Percentiles rank a stretch among this genome's conserved stretches.
Evolutionary conservation across 2,113 vertebrate genomes (phyloP).

Genomic region (Salvator merianae): DNA sequence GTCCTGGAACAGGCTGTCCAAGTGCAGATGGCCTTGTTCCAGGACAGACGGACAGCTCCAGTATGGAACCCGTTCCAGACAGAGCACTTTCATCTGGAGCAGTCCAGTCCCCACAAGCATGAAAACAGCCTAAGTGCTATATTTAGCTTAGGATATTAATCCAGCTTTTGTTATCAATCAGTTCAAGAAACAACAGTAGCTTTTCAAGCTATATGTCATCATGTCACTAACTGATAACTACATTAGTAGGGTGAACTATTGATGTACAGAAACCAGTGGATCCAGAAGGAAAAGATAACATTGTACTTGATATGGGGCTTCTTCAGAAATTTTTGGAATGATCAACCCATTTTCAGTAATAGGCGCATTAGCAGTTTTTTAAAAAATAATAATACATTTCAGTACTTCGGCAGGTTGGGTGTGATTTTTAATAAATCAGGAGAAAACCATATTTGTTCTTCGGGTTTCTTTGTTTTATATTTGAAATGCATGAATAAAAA

Average conservation of each 20-base stretch:
- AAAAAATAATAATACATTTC: not conserved
- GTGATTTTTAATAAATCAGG: not conserved
- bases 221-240: not conserved
- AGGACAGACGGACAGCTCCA: too few species aligned
- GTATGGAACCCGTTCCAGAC: too few species aligned
- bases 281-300: not conserved
- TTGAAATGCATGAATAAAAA: not conserved
- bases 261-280: not conserved
- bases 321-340: not conserved
- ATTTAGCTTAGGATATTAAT: not conserved
- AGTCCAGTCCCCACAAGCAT: too few species aligned
- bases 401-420: not conserved
- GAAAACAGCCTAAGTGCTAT: not conserved
- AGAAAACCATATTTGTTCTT: not conserved
- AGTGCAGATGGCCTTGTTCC: too few species aligned
- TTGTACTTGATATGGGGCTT: not conserved
- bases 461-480: not conserved
- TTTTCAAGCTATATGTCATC: not conserved
- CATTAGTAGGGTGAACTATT: not conserved
- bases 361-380: not conserved
- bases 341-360: not conserved
- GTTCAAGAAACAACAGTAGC: not conserved
- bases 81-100: too few species aligned
- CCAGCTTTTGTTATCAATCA: not conserved
- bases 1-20: too few species aligned